Percentiles rank a stretch among this genome's conserved stretches.
phyloP scores from a whole-genome alignment of 2,113 vertebrate genomes.

The Neofelis nebulosa region DNA sequence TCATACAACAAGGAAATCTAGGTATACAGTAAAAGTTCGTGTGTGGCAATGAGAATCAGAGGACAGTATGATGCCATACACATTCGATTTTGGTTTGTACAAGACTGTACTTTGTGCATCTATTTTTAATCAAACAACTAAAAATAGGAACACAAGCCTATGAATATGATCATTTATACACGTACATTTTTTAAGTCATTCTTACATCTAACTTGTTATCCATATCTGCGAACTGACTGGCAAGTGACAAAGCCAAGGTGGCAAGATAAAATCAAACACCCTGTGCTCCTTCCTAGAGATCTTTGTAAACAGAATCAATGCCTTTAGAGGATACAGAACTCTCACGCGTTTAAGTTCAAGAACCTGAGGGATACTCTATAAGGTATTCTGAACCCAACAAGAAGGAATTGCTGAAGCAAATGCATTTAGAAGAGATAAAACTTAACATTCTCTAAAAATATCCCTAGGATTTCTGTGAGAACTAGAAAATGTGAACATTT shows the following conservation, averaged over 20 bases:
- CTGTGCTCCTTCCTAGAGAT: not conserved
- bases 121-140: constrained; percentile 12
- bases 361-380: not conserved
- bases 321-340: not conserved
- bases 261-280: not conserved
- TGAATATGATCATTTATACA: not conserved
- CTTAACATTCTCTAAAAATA: not conserved
- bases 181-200: not conserved
- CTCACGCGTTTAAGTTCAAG: not conserved
- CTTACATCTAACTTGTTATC: not conserved
- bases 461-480: not conserved
- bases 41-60: not conserved
- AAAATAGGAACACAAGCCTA: not conserved
- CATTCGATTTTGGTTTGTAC: not conserved
- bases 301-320: constrained; percentile 32
- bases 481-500: not conserved
- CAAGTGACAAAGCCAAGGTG: not conserved
- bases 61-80: not conserved
- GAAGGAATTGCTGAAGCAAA: not conserved
- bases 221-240: not conserved
- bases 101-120: not conserved
- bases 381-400: not conserved
- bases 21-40: not conserved
- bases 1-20: not conserved
- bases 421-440: not conserved